Base-by-base conservation (phyloP, 2,113 vertebrate species). In the Crotalus viridis region DNA sequence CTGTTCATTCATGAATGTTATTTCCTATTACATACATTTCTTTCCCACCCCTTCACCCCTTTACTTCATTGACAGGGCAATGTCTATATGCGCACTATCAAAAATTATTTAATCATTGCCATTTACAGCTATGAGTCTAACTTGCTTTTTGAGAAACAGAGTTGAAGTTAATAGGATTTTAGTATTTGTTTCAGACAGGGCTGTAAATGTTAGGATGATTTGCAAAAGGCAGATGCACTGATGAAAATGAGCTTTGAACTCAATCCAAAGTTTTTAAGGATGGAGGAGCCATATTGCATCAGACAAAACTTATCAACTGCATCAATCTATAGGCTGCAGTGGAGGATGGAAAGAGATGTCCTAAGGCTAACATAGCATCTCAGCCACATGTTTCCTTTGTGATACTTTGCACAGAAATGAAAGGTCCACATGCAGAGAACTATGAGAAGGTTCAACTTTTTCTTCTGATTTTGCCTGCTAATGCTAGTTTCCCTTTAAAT, bases 51-150 rank as follows among this genome's bases (percentile, higher is more conserved):
- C 17, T 56, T 43, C 46, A 91, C 19, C 39, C 85, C 94, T 85
- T 95, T 39, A 89, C 59, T 94, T 96, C 89, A 56, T 91, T 96
- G 94, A 93, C 85, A 89, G 92, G 92, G 90, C 91, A 91, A 93
- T 91, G 94, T 88, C 94, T 93, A 92, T 43, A 33, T 64, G 91
- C 17, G 5, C 92, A 95, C 94, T 92, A 33, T 81, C 55, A 26
- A n/a, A 86, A 39, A 56, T 4, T 85, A 56, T n/a, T 59, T 89
- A 46, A 57, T 12, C 22, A 85, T 9, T 43, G 3, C 4, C 90
- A 7, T 10, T 86, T 57, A 46, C 1, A 39, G 13, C n/a, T 48
- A 89, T 10, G 33, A 17, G 74, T 85, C 56, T 54, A 69, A 74
- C 46, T 51, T 55, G 12, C 15, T 19, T 85, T 46, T 39, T 28